phyloP scores from a whole-genome alignment of 2,888 invertebrate genomes.

The Pheosia tremula region DNA sequence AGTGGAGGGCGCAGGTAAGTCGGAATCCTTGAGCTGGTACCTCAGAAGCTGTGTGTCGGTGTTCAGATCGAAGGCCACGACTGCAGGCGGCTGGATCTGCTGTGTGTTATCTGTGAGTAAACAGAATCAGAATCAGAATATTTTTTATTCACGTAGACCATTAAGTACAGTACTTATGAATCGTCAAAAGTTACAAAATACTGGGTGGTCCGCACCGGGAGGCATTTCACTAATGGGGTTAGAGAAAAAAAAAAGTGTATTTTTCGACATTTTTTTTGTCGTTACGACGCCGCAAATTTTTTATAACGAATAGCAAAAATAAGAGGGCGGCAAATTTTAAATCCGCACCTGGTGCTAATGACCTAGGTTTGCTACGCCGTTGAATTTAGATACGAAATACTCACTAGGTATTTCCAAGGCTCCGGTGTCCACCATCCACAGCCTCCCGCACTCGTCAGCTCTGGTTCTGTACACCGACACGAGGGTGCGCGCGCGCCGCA shows the following conservation, averaged over 20 bases:
- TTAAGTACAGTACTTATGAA: too few species aligned
- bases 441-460: conserved; percentile 88
- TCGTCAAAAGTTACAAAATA: too few species aligned
- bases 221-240: too few species aligned
- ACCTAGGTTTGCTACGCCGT: neutral
- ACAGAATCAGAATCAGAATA: conserved; percentile 8
- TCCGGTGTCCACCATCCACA: conserved; percentile 93
- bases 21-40: conserved; percentile 79
- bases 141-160: too few species aligned
- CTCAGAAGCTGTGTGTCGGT: conserved; percentile 85
- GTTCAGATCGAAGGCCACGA: conserved; percentile 87
- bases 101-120: conserved; percentile 65
- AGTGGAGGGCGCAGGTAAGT: conserved; percentile 62
- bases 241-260: too few species aligned
- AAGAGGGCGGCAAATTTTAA: too few species aligned
- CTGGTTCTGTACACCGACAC: conserved; percentile 89
- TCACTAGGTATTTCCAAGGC: conserved; percentile 87
- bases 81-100: conserved; percentile 84
- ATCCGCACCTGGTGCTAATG: too few species aligned
- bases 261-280: too few species aligned
- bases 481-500: conserved; percentile 57
- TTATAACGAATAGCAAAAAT: too few species aligned
- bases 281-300: too few species aligned
- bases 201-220: too few species aligned
- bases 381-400: conserved; percentile 1